Conservation (phyloP, 2,113 vertebrate genomes). For the Bujurquina vittata region DNA sequence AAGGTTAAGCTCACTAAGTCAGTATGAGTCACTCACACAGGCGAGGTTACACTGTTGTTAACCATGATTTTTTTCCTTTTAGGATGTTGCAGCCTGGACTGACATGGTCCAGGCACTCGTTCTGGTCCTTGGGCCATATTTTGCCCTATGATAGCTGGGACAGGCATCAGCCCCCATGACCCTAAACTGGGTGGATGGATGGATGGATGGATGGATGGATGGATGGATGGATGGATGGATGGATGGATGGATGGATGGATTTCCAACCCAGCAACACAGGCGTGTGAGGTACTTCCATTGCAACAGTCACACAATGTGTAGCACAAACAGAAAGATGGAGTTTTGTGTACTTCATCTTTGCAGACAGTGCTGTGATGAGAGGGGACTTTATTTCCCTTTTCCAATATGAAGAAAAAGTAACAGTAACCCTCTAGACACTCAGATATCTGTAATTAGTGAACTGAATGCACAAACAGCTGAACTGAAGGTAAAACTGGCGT, state of each 20-base stretch:
- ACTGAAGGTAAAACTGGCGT: not conserved
- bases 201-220: too few relatives aligned
- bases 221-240: not conserved
- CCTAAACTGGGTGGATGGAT: not conserved
- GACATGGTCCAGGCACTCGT: not conserved
- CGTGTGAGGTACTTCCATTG: too few relatives aligned
- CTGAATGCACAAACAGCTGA: not conserved
- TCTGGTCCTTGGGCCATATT: not conserved
- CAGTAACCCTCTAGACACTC: not conserved
- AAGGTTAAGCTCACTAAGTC: not conserved
- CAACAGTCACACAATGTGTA: not conserved
- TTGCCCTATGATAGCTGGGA: not conserved
- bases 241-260: too few relatives aligned
- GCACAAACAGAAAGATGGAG: not conserved
- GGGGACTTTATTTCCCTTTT: not conserved
- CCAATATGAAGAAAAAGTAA: not conserved
- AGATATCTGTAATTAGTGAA: not conserved
- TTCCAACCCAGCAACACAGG: too few relatives aligned
- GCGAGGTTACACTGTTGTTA: not conserved
- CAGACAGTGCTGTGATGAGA: not conserved
- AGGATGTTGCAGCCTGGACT: not conserved
- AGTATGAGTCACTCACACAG: not conserved
- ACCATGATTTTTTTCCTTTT: not conserved
- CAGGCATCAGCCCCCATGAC: not conserved
- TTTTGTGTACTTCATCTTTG: not conserved